These are phyloP conservation scores for Cygnus olor DNA, from an alignment of 2,797 vertebrate species.

Conservation along the genomic window DNA sequence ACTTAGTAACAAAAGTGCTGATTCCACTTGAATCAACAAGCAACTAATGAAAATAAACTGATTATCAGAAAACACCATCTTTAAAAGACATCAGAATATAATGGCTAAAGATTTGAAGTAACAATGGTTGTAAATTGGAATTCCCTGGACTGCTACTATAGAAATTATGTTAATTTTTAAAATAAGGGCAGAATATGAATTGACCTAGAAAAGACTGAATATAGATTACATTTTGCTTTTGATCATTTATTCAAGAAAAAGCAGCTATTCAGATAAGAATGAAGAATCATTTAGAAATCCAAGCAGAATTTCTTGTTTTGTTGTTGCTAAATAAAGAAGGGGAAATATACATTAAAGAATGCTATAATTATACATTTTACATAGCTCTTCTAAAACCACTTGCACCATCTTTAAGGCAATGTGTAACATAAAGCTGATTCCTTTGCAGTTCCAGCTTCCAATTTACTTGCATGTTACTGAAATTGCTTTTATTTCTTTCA, in stretches of 20 bases:
- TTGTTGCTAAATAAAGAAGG: not conserved
- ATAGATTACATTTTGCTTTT: constrained; percentile 9
- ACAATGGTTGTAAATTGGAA: not conserved
- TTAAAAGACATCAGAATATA: not conserved
- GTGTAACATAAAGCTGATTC: not conserved
- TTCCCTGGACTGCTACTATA: not conserved
- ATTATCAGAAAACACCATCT: not conserved
- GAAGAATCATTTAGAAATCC: not conserved
- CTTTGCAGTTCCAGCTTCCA: not conserved
- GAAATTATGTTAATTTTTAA: constrained; percentile 24
- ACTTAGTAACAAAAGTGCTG: not conserved
- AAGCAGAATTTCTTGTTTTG: not conserved
- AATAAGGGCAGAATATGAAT: not conserved
- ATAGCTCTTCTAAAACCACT: not conserved
- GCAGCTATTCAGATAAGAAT: not conserved
- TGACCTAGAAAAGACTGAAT: constrained; percentile 46
- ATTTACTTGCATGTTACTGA: not conserved
- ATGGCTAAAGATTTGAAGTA: not conserved
- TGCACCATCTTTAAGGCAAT: not conserved
- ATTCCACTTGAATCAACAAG: not conserved
- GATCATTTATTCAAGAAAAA: not conserved
- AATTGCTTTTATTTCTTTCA: constrained; percentile 3
- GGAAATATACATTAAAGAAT: not conserved
- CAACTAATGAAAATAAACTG: not conserved
- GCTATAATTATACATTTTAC: not conserved